Conservation (phyloP, 2,113 vertebrate species). For the Triplophysa dalaica region DNA sequence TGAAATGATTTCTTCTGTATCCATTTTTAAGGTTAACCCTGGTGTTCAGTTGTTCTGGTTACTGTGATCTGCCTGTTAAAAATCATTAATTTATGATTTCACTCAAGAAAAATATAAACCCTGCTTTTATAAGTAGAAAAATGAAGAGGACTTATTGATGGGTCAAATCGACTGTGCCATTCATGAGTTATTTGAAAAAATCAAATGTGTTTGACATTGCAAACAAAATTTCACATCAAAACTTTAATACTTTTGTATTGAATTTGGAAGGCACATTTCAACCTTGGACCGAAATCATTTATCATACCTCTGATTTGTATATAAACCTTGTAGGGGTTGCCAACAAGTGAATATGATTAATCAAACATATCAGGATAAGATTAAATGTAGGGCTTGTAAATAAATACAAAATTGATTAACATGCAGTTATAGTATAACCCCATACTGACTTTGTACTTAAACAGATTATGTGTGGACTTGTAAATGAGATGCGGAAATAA, state of each 20-base stretch:
- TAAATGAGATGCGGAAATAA: not conserved
- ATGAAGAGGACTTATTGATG: not conserved
- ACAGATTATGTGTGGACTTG: not conserved
- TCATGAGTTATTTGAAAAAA: not conserved
- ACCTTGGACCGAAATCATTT: not conserved
- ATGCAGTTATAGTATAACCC: no score
- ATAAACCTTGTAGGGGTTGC: not conserved
- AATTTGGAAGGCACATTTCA: conserved; percentile 3
- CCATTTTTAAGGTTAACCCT: not conserved
- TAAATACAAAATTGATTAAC: not conserved
- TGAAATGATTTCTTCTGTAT: not conserved
- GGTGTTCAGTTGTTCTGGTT: not conserved
- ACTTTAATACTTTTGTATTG: not conserved
- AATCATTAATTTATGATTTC: not conserved
- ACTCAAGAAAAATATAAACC: not conserved
- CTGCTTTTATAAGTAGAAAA: not conserved
- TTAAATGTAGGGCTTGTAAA: not conserved
- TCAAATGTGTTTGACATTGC: not conserved
- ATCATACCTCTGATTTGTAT: not conserved
- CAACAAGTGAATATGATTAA: not conserved
- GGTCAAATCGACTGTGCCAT: not conserved
- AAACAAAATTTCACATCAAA: not conserved
- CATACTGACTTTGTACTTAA: not conserved
- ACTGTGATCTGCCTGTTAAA: not conserved
- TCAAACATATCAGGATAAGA: not conserved